Percentiles rank a stretch among this genome's conserved stretches.
Conservation (phyloP, 2,888 invertebrate species). For the Sphecodes monilicornis region DNA sequence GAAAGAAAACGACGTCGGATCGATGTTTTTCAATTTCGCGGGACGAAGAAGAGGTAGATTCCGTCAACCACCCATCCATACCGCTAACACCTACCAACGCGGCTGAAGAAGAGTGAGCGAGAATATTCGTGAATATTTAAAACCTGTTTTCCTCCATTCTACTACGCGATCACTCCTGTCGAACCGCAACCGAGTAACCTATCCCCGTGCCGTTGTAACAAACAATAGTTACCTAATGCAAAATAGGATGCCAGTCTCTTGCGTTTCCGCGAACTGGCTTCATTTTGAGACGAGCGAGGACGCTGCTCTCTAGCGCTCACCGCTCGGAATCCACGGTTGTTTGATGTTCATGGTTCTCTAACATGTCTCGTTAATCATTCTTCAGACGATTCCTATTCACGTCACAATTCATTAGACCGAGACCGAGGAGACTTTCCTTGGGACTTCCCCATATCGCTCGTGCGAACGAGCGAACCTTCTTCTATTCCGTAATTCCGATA, state of each 20-base stretch:
- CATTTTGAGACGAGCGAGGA: slow-evolving; percentile 29
- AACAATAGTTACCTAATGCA: slow-evolving; percentile 70
- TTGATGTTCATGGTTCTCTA: slow-evolving; percentile 58
- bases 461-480: background rate
- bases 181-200: background rate
- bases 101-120: background rate
- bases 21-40: slow-evolving; percentile 39
- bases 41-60: slow-evolving; percentile 12
- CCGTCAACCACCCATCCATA: background rate
- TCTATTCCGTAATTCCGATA: background rate
- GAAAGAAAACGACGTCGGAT: slow-evolving; percentile 22
- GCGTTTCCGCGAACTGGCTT: slow-evolving; percentile 49
- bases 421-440: background rate
- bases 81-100: background rate
- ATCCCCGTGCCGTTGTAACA: slow-evolving; percentile 23
- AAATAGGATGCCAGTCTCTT: slow-evolving; percentile 54
- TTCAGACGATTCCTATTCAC: slow-evolving; percentile 20
- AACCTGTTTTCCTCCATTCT: slow-evolving; percentile 36
- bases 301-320: slow-evolving; percentile 1
- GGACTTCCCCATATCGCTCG: background rate
- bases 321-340: slow-evolving; percentile 41
- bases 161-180: background rate
- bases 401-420: slow-evolving; percentile 30
- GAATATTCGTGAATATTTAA: slow-evolving; percentile 42
- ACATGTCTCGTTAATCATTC: slow-evolving; percentile 48